Percentiles rank a stretch among this genome's conserved stretches.
Evolutionary conservation across 2,113 vertebrate species (phyloP).

Genomic region (Tylochromis polylepis): DNA sequence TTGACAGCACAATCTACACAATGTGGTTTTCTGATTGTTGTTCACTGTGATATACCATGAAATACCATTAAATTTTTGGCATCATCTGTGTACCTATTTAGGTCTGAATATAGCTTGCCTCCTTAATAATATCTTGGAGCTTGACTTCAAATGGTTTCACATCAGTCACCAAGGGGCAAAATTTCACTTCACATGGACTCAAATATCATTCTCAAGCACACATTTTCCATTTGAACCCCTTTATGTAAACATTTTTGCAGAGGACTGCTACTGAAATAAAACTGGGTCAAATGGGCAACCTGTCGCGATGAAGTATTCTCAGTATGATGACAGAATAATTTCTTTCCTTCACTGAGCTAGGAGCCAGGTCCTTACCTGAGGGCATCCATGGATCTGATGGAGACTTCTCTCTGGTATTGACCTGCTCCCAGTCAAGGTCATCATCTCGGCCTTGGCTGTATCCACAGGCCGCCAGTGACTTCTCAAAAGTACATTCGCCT

Average conservation of each 20-base stretch:
- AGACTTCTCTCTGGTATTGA: constrained; percentile 78
- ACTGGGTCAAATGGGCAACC: neutral
- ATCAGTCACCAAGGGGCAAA: neutral
- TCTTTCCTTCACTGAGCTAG: neutral
- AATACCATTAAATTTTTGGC: neutral
- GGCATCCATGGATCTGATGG: constrained; percentile 87
- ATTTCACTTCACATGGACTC: neutral
- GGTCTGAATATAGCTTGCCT: neutral
- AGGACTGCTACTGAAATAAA: neutral
- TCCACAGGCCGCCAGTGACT: constrained; percentile 83
- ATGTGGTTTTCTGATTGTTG: neutral
- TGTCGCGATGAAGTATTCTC: neutral
- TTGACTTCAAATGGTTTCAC: neutral
- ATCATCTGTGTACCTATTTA: neutral
- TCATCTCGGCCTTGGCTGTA: constrained; percentile 90
- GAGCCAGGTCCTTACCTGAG: constrained; percentile 76
- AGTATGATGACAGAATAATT: neutral
- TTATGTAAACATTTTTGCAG: neutral
- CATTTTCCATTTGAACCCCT: neutral
- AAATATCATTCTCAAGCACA: neutral
- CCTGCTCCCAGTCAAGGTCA: constrained; percentile 94
- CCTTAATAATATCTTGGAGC: neutral
- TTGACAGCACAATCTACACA: neutral
- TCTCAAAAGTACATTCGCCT: constrained; percentile 95
- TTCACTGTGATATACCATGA: too few species aligned